Evolutionary conservation across 1,140 invertebrate genomes (phyloP).

Genomic region (Drosophila truncata): DNA sequence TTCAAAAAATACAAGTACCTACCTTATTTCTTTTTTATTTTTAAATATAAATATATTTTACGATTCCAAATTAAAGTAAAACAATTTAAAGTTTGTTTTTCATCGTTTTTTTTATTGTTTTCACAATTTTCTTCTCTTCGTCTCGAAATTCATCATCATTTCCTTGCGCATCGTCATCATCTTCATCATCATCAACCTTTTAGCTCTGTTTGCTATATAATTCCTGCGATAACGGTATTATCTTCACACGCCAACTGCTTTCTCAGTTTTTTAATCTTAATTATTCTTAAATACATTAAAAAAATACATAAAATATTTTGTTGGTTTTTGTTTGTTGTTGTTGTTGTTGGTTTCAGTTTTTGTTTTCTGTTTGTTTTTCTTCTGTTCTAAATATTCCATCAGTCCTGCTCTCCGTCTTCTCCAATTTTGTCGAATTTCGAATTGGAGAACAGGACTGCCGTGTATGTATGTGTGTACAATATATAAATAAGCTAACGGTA

Average conservation of each 20-base stretch:
- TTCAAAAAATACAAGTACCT: no score
- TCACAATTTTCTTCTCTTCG: conserved; percentile 34
- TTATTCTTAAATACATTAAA: conserved; percentile 82
- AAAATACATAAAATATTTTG: conserved; percentile 82
- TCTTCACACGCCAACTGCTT: conserved; percentile 30
- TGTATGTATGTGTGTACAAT: conserved; percentile 63
- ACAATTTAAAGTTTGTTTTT: conserved; percentile 1
- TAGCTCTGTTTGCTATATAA: conserved; percentile 45
- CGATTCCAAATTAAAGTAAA: conserved; percentile 5
- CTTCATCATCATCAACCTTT: conserved; percentile 33
- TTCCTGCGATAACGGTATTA: conserved; percentile 54
- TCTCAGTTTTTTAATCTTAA: conserved; percentile 65
- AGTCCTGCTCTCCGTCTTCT: conserved; percentile 32
- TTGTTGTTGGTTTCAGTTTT: conserved; percentile 20
- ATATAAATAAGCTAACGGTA: conserved; percentile 82
- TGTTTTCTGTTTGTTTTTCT: conserved; percentile 15
- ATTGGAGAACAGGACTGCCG: conserved; percentile 20
- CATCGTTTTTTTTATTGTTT: conserved; percentile 32
- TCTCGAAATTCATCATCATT: conserved; percentile 59
- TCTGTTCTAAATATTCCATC: conserved; percentile 38
- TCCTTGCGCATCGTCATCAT: conserved; percentile 70
- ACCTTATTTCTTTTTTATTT: not conserved
- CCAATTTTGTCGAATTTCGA: conserved; percentile 8
- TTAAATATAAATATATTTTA: not conserved
- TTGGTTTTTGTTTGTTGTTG: conserved; percentile 45